Evolutionary conservation across 2,113 vertebrate species (phyloP).

Genomic region (Tragelaphus strepsiceros): DNA sequence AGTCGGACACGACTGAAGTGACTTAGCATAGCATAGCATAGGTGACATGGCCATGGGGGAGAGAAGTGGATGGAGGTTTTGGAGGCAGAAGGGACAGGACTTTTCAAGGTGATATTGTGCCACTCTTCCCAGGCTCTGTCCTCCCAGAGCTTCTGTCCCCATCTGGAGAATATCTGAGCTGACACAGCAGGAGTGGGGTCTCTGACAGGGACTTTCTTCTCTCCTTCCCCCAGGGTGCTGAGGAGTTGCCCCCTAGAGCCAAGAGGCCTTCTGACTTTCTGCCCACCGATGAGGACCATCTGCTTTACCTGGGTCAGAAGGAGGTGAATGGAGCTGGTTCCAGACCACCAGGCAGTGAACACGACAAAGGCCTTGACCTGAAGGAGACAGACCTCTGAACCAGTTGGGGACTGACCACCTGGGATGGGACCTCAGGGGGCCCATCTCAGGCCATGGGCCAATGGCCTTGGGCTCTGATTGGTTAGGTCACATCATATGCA

Average conservation of each 20-base stretch:
- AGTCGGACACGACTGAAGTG: too few relatives aligned
- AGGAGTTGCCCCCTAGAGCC: neutral
- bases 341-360: neutral
- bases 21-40: too few relatives aligned
- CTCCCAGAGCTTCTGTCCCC: neutral
- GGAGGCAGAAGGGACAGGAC: neutral
- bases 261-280: neutral
- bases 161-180: neutral
- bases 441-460: neutral
- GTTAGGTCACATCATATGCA: neutral
- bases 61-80: neutral
- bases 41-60: neutral
- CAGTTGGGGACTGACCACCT: neutral
- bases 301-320: neutral
- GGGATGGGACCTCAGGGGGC: neutral
- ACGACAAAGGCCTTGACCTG: neutral
- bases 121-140: neutral
- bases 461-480: neutral
- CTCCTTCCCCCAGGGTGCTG: neutral
- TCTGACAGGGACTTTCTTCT: neutral
- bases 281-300: neutral
- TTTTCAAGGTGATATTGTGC: neutral
- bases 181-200: neutral
- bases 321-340: rapidly evolving
- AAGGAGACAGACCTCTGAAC: conserved; percentile 43